phyloP scores from a whole-genome alignment of 2,888 invertebrate species.

The Campoletis raptor region DNA sequence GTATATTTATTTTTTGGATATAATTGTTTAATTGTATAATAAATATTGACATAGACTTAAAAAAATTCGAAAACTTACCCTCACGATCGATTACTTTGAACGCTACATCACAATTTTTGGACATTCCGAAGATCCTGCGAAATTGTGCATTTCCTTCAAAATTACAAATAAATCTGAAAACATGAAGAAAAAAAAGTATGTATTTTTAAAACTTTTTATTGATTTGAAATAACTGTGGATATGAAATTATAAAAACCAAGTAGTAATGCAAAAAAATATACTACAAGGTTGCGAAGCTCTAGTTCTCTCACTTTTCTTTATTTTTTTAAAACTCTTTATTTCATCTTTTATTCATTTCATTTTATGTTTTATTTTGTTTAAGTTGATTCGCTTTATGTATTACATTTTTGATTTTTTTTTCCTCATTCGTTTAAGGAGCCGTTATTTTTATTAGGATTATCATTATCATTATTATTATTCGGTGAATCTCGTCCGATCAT shows the following conservation, averaged over 20 bases:
- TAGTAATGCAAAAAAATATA: neutral
- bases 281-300: conserved; percentile 2
- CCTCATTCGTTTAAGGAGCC: conserved; percentile 27
- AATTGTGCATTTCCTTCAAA: neutral
- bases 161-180: neutral
- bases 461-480: conserved; percentile 21
- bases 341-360: conserved; percentile 14
- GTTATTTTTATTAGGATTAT: conserved; percentile 7
- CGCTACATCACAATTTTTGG: neutral
- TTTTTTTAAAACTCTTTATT: neutral
- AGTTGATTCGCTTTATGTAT: conserved; percentile 29
- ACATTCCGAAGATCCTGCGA: neutral
- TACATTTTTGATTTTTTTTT: conserved; percentile 41
- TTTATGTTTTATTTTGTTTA: conserved; percentile 32
- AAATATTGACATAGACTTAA: neutral
- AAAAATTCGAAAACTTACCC: neutral
- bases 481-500: conserved; percentile 16
- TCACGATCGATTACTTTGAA: neutral
- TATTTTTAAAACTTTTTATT: neutral
- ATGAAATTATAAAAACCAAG: neutral
- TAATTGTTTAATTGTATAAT: neutral
- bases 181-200: neutral
- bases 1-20: neutral
- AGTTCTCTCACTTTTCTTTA: conserved; percentile 15
- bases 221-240: neutral